Percentiles rank a stretch among this genome's conserved stretches.
Evolutionary conservation across 2,797 vertebrate genomes (phyloP).

Genomic region (Neosalanx taihuensis): DNA sequence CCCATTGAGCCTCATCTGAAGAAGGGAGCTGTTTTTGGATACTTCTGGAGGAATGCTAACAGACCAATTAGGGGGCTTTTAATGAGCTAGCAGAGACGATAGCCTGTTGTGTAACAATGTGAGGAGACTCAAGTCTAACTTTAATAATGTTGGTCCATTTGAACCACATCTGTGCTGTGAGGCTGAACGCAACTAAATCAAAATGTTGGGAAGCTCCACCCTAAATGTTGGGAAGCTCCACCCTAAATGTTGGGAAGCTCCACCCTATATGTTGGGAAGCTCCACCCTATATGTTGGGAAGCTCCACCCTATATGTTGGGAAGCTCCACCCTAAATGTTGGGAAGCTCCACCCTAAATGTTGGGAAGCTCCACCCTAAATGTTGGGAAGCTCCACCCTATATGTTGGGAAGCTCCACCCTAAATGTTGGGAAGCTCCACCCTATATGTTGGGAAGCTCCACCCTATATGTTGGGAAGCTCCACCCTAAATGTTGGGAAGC

Average conservation of each 20-base stretch:
- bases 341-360: too few relatives aligned
- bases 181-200: constrained; percentile 60
- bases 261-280: constrained; percentile 42
- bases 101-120: constrained; percentile 6
- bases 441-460: too few relatives aligned
- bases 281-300: constrained; percentile 37
- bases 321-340: too few relatives aligned
- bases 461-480: too few relatives aligned
- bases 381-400: too few relatives aligned
- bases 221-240: too few relatives aligned
- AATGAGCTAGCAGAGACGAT: constrained; percentile 65
- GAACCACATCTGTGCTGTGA: constrained; percentile 8
- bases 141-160: constrained; percentile 13
- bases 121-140: constrained; percentile 26
- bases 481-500: too few relatives aligned
- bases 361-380: too few relatives aligned
- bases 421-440: too few relatives aligned
- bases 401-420: too few relatives aligned
- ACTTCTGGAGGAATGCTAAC: constrained; percentile 46
- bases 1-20: constrained; percentile 56
- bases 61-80: constrained; percentile 62
- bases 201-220: constrained; percentile 41
- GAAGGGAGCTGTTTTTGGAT: constrained; percentile 46
- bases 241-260: too few relatives aligned
- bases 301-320: constrained; percentile 39